Base-by-base conservation (phyloP, 2,797 vertebrate genomes). In the Microctenopoma lineatum region DNA sequence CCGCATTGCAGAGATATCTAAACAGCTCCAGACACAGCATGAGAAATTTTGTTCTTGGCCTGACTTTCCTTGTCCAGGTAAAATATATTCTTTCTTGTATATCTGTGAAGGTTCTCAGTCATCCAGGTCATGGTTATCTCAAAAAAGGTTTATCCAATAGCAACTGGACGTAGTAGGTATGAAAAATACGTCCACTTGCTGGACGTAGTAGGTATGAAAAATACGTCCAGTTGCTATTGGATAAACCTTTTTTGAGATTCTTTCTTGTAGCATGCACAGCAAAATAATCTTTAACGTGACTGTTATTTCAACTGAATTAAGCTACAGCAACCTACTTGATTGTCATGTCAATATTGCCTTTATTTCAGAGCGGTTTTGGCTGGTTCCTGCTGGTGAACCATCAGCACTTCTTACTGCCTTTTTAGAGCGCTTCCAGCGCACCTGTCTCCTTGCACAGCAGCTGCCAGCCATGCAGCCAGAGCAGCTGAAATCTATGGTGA, bases 1-100 rank as follows among this genome's bases (percentile, higher is more conserved):
- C 12, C 94, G 96, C 63, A 95, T 97, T 64, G 77, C 77, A 58
- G 96, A 97, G 86, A 92, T 99, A 82, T 93, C 93, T 51, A 92
- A 87, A 57, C 94, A 95, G 18, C 93, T 99, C 85, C 93, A 94
- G 79, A 94, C 93, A 0, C 95, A 96, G 55, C 97, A 99, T 9
- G 96, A 98, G 87, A 97, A 97, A 77, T 98, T 97, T 91, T 99
- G 97, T 80, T 96, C 97, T 79, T 99, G 97, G 97, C 97, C 97
- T 0, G 97, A 98, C 80, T 97, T 95, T 84, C 97, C 97, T 56
- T 97, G 95, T 84, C 96, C 97, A 93, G 97, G 97, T 98, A 90
- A 71, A 85, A 47, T 10, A 7, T 21, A 68, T 29, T 0, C 44
- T 63, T 45, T 9, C 21, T 42, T 10, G 4, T 44, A 7, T n/a